Evolutionary conservation across 2,888 invertebrate genomes (phyloP).

Genomic region (Ochropacha duplaris): DNA sequence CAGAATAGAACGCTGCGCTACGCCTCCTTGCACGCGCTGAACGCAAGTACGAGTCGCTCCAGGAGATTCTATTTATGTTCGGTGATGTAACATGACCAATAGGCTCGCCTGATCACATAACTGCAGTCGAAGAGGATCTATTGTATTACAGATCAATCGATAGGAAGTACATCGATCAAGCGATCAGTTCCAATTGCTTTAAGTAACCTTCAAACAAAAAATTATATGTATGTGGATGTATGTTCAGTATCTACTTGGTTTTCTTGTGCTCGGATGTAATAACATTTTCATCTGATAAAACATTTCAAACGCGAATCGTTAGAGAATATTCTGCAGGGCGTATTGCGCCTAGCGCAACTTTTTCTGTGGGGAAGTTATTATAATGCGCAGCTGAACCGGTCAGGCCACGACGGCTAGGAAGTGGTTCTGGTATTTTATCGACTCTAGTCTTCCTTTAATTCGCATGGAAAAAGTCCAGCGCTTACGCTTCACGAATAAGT

Average conservation of each 20-base stretch:
- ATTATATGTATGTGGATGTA: slow-evolving; percentile 24
- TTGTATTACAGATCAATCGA: slow-evolving; percentile 40
- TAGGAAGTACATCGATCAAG: slow-evolving; percentile 35
- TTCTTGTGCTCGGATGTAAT: slow-evolving; percentile 20
- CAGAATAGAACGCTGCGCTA: slow-evolving; percentile 63
- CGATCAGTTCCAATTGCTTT: slow-evolving; percentile 28
- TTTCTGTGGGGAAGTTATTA: slow-evolving; percentile 61
- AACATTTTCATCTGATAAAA: slow-evolving; percentile 29
- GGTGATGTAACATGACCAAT: slow-evolving; percentile 72
- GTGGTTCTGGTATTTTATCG: slow-evolving; percentile 52
- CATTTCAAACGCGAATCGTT: slow-evolving; percentile 40
- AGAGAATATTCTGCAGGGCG: slow-evolving; percentile 40
- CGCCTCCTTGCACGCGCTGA: slow-evolving; percentile 70
- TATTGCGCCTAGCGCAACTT: slow-evolving; percentile 47
- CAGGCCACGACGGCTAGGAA: slow-evolving; percentile 48
- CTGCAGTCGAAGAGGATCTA: slow-evolving; percentile 45
- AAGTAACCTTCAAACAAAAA: slow-evolving; percentile 23
- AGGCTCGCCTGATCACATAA: slow-evolving; percentile 54
- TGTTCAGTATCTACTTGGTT: slow-evolving; percentile 27
- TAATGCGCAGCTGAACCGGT: slow-evolving; percentile 59
- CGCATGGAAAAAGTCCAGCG: slow-evolving; percentile 49
- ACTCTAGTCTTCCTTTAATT: slow-evolving; percentile 43
- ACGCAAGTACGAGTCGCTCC: slow-evolving; percentile 64
- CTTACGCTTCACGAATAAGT: slow-evolving; percentile 44
- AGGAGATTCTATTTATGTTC: slow-evolving; percentile 78